A percentile compares a stretch with the other conserved stretches of the same genome.
Conservation (phyloP, 2,797 vertebrate genomes). For the Etheostoma nigrum region DNA sequence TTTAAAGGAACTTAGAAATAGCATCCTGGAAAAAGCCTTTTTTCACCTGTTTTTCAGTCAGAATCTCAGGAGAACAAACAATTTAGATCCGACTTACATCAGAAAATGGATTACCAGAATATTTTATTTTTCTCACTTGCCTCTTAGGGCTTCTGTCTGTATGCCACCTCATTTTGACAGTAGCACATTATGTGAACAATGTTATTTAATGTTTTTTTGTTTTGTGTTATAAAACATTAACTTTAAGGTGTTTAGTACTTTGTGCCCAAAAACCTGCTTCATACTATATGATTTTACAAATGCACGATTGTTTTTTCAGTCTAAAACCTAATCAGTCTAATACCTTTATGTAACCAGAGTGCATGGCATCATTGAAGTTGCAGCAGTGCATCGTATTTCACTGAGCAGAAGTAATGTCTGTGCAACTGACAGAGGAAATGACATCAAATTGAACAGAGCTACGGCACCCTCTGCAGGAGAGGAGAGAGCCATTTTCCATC, state of each 20-base stretch:
- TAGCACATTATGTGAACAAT: neutral
- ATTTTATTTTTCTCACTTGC: too few species aligned
- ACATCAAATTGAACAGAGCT: constrained; percentile 64
- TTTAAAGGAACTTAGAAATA: too few species aligned
- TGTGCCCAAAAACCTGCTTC: neutral
- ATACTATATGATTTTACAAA: neutral
- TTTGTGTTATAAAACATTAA: neutral
- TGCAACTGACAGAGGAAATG: constrained; percentile 8
- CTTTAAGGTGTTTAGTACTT: too few species aligned
- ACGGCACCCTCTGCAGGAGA: constrained; percentile 83
- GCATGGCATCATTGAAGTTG: constrained; percentile 43
- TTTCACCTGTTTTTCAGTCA: too few species aligned
- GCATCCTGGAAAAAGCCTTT: too few species aligned
- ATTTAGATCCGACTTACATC: too few species aligned
- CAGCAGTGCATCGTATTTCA: constrained; percentile 13
- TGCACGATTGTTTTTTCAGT: neutral
- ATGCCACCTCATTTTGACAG: neutral
- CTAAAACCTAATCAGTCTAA: constrained; percentile 1
- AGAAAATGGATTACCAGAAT: too few species aligned
- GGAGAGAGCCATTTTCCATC: neutral
- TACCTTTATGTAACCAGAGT: constrained; percentile 29
- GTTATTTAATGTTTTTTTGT: neutral
- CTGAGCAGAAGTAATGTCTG: constrained; percentile 11
- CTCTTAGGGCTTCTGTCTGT: too few species aligned
- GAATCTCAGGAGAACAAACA: too few species aligned